Evolutionary conservation across 2,113 vertebrate species (phyloP).

Genomic region (Symphodus melops): DNA sequence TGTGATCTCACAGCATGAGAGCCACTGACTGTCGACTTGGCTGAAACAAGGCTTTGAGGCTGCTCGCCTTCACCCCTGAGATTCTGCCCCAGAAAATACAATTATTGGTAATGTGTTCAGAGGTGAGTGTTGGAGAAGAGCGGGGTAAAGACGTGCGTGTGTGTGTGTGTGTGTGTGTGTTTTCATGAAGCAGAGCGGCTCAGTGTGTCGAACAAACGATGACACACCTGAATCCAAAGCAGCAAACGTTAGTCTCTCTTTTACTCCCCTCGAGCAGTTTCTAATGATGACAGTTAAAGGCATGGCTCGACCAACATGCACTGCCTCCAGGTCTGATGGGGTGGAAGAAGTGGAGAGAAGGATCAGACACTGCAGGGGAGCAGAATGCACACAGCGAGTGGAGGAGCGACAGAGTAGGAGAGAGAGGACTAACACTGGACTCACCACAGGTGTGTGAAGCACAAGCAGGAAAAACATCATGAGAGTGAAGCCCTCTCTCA

Average conservation of each 20-base stretch:
- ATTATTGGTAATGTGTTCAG: constrained; percentile 31
- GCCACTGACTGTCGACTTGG: constrained; percentile 60
- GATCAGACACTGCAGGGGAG: too few relatives aligned
- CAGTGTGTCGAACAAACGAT: constrained; percentile 1
- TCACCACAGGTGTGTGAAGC: too few relatives aligned
- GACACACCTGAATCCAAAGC: background rate
- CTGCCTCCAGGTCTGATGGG: too few relatives aligned
- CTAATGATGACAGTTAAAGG: background rate
- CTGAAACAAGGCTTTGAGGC: constrained; percentile 63
- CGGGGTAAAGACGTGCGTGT: background rate
- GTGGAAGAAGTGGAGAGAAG: too few relatives aligned
- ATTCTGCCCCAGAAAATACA: constrained; percentile 55
- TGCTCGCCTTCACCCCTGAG: constrained; percentile 35
- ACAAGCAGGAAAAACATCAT: background rate
- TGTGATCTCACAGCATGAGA: constrained; percentile 49
- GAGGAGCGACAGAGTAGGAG: too few relatives aligned
- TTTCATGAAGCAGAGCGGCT: background rate
- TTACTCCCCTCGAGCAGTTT: background rate
- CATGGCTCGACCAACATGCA: too few relatives aligned
- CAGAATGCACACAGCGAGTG: too few relatives aligned
- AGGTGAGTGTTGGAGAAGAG: background rate
- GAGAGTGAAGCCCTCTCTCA: background rate
- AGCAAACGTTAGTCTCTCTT: background rate
- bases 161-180: background rate
- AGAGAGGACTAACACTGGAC: too few relatives aligned